A percentile compares a stretch with the other conserved stretches of the same genome.
These are phyloP conservation scores for Catharus minimus DNA, from an alignment of 2,113 vertebrate species.

Conservation along the genomic window DNA sequence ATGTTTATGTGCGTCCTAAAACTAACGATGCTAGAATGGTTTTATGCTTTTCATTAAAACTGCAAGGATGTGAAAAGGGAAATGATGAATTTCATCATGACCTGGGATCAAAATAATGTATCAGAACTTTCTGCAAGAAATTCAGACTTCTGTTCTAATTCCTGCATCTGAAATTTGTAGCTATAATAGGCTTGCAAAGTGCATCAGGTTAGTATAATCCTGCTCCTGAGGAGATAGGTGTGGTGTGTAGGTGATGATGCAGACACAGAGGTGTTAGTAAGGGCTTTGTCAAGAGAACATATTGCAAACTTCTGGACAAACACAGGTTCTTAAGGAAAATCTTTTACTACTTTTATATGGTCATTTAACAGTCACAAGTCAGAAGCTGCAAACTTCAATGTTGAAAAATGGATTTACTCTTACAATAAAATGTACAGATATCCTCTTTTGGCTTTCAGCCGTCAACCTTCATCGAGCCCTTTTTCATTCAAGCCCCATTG, in stretches of 20 bases:
- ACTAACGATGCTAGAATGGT: not conserved
- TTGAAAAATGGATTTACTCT: not conserved
- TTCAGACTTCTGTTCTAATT: not conserved
- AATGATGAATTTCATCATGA: not conserved
- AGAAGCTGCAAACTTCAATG: not conserved
- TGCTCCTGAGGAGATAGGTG: not conserved
- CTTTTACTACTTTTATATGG: not conserved
- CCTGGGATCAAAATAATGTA: not conserved
- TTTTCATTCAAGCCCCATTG: not conserved
- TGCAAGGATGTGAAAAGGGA: not conserved
- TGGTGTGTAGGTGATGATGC: not conserved
- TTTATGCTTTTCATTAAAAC: not conserved
- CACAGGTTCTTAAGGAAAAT: not conserved
- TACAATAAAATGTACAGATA: not conserved
- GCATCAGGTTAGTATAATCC: not conserved
- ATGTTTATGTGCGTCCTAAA: not conserved
- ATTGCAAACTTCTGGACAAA: not conserved
- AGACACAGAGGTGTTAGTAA: not conserved
- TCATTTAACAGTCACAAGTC: not conserved
- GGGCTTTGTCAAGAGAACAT: not conserved
- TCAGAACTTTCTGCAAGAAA: not conserved
- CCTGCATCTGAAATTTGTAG: not conserved
- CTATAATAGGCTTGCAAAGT: not conserved
- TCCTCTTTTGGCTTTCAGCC: not conserved
- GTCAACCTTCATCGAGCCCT: not conserved